Evolutionary conservation across 2,797 vertebrate species (phyloP).

Genomic region (Eulemur coronatus): DNA sequence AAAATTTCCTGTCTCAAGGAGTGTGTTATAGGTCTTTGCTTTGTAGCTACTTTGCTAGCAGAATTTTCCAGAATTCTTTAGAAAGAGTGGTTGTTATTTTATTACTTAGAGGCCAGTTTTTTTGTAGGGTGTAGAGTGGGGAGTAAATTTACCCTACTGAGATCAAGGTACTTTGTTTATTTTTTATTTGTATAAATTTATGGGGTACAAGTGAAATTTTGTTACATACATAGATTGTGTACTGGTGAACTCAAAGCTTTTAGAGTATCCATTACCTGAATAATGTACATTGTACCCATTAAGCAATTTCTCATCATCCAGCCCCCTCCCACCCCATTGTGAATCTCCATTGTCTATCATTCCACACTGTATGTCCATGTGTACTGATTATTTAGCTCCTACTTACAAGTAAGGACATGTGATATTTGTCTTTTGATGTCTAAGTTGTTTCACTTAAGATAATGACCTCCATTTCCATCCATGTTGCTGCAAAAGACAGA

Average conservation of each 20-base stretch:
- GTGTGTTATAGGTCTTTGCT: background rate
- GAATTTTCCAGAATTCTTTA: background rate
- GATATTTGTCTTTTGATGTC: background rate
- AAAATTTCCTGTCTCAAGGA: background rate
- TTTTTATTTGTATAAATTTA: background rate
- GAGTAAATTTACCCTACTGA: background rate
- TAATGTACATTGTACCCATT: background rate
- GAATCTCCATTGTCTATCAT: background rate
- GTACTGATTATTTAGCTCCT: background rate
- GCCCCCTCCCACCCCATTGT: background rate
- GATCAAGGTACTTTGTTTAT: background rate
- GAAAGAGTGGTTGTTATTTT: background rate
- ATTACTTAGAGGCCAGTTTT: background rate
- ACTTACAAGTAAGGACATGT: background rate
- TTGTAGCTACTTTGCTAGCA: background rate
- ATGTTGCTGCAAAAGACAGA: background rate
- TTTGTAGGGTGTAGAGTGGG: background rate
- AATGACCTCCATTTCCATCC: background rate
- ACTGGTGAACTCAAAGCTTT: background rate
- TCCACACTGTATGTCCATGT: background rate
- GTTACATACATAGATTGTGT: background rate
- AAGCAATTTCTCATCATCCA: background rate
- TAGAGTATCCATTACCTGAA: background rate
- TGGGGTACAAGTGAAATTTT: background rate
- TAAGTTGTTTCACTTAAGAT: background rate